Percentiles rank a stretch among this genome's conserved stretches.
phyloP scores from a whole-genome alignment of 1,140 invertebrate species.

The Holcopasites calliopsidis region DNA sequence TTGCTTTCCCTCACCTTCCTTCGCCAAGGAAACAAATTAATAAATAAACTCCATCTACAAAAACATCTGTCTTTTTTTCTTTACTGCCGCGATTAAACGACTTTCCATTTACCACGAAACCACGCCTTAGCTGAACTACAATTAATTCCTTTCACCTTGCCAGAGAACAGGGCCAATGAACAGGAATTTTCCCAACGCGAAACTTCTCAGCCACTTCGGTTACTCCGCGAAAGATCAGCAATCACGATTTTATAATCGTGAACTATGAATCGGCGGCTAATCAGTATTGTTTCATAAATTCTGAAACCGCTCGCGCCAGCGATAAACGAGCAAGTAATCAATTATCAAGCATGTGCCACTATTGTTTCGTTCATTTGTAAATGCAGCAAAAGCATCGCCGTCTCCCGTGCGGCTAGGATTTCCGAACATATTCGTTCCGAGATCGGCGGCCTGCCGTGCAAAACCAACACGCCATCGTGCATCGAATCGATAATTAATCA shows the following conservation, averaged over 20 bases:
- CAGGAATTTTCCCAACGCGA: neutral
- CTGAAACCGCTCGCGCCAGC: neutral
- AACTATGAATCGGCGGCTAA: neutral
- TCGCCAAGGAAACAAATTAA: no score
- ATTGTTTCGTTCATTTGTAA: slow-evolving; percentile 18
- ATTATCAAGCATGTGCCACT: neutral
- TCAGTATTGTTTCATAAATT: neutral
- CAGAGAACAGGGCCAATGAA: no score
- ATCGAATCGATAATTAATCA: slow-evolving; percentile 29
- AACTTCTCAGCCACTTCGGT: no score
- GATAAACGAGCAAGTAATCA: neutral
- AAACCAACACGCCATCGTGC: slow-evolving; percentile 6
- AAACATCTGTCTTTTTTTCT: no score
- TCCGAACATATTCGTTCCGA: neutral
- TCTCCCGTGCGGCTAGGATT: neutral
- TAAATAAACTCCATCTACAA: no score
- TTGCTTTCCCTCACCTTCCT: no score
- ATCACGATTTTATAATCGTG: neutral
- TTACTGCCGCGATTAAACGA: no score
- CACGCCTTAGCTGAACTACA: no score
- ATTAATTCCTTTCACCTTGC: no score
- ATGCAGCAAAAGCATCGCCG: neutral
- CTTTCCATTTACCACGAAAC: no score
- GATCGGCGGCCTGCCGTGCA: neutral
- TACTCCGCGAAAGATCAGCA: neutral